Evolutionary conservation across 2,888 invertebrate species (phyloP).

Genomic region (Drosophila neonasuta): DNA sequence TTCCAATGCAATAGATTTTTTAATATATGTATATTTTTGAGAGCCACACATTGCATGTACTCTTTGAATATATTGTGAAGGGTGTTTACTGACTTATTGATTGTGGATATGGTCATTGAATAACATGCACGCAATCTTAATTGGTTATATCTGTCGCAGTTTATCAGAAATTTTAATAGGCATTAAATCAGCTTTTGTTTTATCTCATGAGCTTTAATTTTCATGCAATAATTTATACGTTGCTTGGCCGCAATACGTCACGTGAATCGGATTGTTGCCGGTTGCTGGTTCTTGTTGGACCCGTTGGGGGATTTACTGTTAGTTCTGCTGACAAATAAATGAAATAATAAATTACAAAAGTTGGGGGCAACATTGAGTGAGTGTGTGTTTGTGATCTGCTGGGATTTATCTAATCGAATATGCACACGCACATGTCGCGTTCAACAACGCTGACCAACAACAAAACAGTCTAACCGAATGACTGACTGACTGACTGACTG

Average conservation of each 20-base stretch:
- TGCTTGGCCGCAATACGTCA: slow-evolving; percentile 53
- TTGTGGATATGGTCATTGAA: not conserved
- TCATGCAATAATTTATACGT: slow-evolving; percentile 67
- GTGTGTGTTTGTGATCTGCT: slow-evolving; percentile 31
- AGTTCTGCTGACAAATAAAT: slow-evolving; percentile 73
- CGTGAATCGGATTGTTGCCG: slow-evolving; percentile 8
- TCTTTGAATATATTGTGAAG: not conserved
- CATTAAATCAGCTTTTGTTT: slow-evolving; percentile 64
- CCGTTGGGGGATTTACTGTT: slow-evolving; percentile 49
- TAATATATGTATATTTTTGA: not conserved
- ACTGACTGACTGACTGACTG: slow-evolving; percentile 18
- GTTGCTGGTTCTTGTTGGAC: not conserved
- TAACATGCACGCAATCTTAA: slow-evolving; percentile 8
- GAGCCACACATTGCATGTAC: not conserved
- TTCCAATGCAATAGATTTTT: not conserved
- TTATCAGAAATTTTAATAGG: slow-evolving; percentile 29
- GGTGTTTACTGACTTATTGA: not conserved
- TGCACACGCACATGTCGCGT: slow-evolving; percentile 50
- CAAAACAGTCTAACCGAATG: slow-evolving; percentile 4
- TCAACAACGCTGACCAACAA: not conserved
- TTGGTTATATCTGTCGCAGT: slow-evolving; percentile 7
- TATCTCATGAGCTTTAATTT: slow-evolving; percentile 49
- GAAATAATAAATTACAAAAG: slow-evolving; percentile 73
- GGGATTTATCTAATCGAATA: slow-evolving; percentile 73
- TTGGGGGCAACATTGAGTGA: slow-evolving; percentile 31